These are phyloP conservation scores for Nylanderia fulva DNA, from an alignment of 1,140 invertebrate genomes.

Conservation along the genomic window DNA sequence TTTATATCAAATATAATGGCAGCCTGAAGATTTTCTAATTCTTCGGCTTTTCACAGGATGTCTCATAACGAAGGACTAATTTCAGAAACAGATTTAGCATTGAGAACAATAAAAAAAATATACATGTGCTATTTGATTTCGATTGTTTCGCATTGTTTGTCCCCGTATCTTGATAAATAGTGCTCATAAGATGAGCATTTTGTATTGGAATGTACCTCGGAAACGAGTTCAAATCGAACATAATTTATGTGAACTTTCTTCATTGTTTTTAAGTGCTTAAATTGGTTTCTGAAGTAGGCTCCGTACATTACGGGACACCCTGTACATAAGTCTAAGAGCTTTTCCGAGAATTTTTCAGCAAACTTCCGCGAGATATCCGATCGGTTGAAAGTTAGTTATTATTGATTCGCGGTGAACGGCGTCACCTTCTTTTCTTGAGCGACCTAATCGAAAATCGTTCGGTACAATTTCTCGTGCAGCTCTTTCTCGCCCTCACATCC, in stretches of 20 bases:
- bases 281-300: too few species aligned
- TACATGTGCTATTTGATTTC: too few species aligned
- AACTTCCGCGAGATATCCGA: conserved; percentile 18
- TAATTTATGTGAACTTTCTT: too few species aligned
- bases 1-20: not conserved
- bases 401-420: conserved; percentile 27
- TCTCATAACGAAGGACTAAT: too few species aligned
- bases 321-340: not conserved
- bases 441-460: conserved; percentile 56
- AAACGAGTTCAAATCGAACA: too few species aligned
- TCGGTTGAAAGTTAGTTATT: conserved; percentile 42
- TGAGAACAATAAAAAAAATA: too few species aligned
- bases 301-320: not conserved
- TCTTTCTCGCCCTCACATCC: not conserved
- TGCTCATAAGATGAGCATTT: too few species aligned
- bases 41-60: not conserved
- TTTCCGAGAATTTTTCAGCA: not conserved
- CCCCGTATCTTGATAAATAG: too few species aligned
- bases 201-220: too few species aligned
- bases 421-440: not conserved
- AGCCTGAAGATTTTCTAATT: not conserved
- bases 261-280: too few species aligned
- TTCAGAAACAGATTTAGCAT: too few species aligned
- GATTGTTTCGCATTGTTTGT: too few species aligned
- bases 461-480: conserved; percentile 39